A percentile compares a stretch with the other conserved stretches of the same genome.
phyloP scores from a whole-genome alignment of 2,888 invertebrate species.

The Stenodera caucasica region DNA sequence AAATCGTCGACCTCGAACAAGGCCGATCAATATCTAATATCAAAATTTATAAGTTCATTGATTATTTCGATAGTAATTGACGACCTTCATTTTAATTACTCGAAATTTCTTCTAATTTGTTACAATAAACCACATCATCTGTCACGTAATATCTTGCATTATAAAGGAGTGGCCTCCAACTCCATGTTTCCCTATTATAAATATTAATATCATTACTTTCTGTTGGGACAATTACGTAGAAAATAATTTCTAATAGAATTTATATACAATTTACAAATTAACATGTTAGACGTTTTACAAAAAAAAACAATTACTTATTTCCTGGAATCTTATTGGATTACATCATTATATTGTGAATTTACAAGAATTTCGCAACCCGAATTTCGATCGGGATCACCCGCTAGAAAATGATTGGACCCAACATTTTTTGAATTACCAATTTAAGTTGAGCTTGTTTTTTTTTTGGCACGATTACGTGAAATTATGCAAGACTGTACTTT shows the following conservation, averaged over 20 bases:
- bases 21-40: background rate
- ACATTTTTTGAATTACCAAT: too few relatives aligned
- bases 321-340: background rate
- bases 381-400: too few relatives aligned
- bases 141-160: background rate
- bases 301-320: background rate
- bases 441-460: too few relatives aligned
- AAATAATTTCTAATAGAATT: background rate
- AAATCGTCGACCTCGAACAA: slow-evolving; percentile 1
- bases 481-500: background rate
- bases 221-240: background rate
- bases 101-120: too few relatives aligned
- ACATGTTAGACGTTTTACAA: background rate
- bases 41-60: background rate
- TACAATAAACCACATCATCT: too few relatives aligned
- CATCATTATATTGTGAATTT: too few relatives aligned
- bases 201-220: background rate
- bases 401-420: too few relatives aligned
- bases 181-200: background rate
- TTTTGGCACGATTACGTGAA: background rate
- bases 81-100: background rate
- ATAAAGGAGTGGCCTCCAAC: background rate
- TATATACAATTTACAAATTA: background rate
- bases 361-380: too few relatives aligned
- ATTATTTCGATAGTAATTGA: too few relatives aligned